phyloP scores from a whole-genome alignment of 2,888 invertebrate species.

The Tethea ocularis region DNA sequence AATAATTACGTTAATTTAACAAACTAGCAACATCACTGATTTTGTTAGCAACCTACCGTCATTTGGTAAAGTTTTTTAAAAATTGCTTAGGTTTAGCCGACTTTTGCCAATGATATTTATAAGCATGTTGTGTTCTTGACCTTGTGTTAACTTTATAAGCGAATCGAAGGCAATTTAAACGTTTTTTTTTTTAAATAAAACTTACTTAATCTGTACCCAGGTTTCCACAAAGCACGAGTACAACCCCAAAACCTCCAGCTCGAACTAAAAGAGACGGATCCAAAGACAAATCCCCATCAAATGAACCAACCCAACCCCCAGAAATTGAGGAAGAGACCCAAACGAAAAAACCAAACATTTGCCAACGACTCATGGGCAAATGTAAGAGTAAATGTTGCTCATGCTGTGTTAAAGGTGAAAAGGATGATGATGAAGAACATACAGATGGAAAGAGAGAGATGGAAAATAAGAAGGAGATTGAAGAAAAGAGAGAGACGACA shows the following conservation, averaged over 20 bases:
- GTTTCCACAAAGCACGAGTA: constrained; percentile 77
- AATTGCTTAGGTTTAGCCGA: too few relatives aligned
- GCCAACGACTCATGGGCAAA: constrained; percentile 67
- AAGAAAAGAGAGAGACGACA: constrained; percentile 27
- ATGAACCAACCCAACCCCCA: constrained; percentile 28
- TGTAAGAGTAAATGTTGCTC: constrained; percentile 76
- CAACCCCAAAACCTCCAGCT: constrained; percentile 74
- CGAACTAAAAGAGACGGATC: constrained; percentile 53
- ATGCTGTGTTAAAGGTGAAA: constrained; percentile 66
- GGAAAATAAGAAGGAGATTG: constrained; percentile 38
- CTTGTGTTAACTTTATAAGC: too few relatives aligned
- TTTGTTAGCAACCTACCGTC: too few relatives aligned
- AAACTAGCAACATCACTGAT: too few relatives aligned
- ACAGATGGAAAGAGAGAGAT: constrained; percentile 32
- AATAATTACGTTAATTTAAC: not conserved
- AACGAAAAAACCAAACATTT: constrained; percentile 62
- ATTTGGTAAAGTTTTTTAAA: too few relatives aligned
- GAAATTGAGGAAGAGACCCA: constrained; percentile 31
- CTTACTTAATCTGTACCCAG: constrained; percentile 37
- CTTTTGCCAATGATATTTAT: too few relatives aligned
- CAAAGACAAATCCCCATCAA: constrained; percentile 45
- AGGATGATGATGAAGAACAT: constrained; percentile 50
- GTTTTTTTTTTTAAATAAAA: too few relatives aligned
- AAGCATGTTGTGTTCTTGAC: too few relatives aligned
- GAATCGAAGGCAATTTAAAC: not conserved